These are phyloP conservation scores for Seriola aureovittata DNA, from an alignment of 2,113 vertebrate species.

Conservation along the genomic window DNA sequence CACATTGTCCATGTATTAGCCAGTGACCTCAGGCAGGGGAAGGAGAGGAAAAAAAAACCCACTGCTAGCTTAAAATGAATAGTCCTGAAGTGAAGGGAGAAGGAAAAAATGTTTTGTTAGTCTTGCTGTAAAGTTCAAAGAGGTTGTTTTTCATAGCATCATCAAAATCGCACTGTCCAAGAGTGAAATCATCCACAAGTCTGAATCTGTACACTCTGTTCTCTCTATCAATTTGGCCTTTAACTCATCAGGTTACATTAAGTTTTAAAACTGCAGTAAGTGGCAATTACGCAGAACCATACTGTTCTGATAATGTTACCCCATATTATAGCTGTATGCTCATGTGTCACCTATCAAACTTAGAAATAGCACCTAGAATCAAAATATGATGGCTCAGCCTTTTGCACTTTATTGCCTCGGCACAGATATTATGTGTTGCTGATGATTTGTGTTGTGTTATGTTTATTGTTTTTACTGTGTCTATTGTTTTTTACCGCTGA, in stretches of 20 bases:
- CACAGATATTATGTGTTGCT: neutral
- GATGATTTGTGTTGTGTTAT: neutral
- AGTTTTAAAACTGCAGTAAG: neutral
- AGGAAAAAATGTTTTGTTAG: neutral
- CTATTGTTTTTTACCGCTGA: neutral
- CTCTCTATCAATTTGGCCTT: neutral
- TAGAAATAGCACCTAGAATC: neutral
- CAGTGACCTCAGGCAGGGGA: neutral
- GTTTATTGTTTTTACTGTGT: neutral
- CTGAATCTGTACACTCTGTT: neutral
- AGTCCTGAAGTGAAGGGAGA: neutral
- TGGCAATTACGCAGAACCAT: too few relatives aligned
- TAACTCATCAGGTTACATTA: neutral
- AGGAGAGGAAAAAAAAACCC: neutral
- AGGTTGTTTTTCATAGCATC: neutral
- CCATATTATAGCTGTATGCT: neutral
- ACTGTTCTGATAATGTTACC: neutral
- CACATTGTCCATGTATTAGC: neutral
- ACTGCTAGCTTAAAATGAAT: neutral
- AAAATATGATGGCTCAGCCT: neutral
- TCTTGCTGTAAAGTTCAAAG: neutral
- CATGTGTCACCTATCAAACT: neutral
- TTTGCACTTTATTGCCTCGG: neutral
- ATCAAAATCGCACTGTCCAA: neutral
- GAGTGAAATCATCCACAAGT: too few relatives aligned